Evolutionary conservation across 2,797 vertebrate genomes (phyloP).

Genomic region (Cheirogaleus major): DNA sequence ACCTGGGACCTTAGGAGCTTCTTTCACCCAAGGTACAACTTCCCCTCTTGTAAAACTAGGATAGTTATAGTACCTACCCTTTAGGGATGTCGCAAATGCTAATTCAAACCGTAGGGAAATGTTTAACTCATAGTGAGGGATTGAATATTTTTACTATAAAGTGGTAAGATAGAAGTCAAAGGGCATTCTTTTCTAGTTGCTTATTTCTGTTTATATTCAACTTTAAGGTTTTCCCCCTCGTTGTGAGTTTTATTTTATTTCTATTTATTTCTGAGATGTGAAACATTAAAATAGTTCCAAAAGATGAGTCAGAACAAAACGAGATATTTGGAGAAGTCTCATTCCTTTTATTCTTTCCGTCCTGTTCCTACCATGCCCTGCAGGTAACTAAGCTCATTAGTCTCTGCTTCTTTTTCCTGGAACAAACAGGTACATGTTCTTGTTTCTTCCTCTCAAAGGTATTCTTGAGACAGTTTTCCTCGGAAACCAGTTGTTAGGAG

Average conservation of each 20-base stretch:
- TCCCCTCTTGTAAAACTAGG: neutral
- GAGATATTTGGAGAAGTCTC: neutral
- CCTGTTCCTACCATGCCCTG: neutral
- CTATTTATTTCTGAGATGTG: slow-evolving; percentile 4
- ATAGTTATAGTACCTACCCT: neutral
- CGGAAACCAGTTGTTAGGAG: neutral
- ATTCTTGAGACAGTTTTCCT: neutral
- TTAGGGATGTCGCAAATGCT: neutral
- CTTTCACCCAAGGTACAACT: neutral
- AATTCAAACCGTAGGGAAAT: neutral
- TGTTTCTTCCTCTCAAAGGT: neutral
- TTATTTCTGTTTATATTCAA: slow-evolving; percentile 26
- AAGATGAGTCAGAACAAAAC: slow-evolving; percentile 11
- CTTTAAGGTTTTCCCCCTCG: neutral
- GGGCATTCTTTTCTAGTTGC: neutral
- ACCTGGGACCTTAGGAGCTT: neutral
- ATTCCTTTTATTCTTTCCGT: neutral
- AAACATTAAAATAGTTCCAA: neutral
- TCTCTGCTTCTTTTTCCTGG: slow-evolving; percentile 5
- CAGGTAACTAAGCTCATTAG: neutral
- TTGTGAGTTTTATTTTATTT: slow-evolving; percentile 30
- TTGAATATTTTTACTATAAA: neutral
- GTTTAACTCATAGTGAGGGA: neutral
- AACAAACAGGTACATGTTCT: neutral
- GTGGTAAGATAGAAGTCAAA: neutral